These are phyloP conservation scores for Dromiciops gliroides DNA, from an alignment of 2,113 vertebrate genomes.

Conservation along the genomic window DNA sequence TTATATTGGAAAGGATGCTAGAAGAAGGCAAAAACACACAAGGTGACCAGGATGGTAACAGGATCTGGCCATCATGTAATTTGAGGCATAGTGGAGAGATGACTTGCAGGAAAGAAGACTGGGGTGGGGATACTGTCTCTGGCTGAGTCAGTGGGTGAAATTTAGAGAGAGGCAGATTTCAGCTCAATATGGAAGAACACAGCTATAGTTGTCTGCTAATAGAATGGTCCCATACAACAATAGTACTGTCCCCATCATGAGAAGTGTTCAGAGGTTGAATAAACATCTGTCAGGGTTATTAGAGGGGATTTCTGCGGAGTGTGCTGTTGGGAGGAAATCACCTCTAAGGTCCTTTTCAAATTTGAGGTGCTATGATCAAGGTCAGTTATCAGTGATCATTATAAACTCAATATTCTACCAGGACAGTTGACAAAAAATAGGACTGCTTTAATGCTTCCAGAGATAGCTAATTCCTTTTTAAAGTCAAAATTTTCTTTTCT, in stretches of 20 bases:
- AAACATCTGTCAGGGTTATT: too few species aligned
- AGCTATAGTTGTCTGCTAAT: neutral
- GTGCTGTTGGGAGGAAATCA: neutral
- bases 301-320: neutral
- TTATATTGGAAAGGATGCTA: neutral
- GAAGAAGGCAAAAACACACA: neutral
- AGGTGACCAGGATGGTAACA: neutral
- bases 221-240: neutral
- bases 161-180: neutral
- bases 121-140: neutral
- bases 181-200: neutral
- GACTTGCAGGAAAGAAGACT: neutral
- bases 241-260: neutral
- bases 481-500: neutral
- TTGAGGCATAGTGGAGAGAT: neutral
- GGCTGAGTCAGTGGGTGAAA: neutral
- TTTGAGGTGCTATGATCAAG: neutral
- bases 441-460: neutral
- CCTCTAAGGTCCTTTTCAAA: neutral
- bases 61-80: neutral
- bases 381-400: neutral
- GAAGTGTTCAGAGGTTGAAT: neutral
- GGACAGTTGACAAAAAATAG: neutral
- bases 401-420: neutral
- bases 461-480: neutral